Evolutionary conservation across 2,888 invertebrate genomes (phyloP), one percentile per base, ranked within the genome.

Genomic region (Embidobia sp.): DNA sequence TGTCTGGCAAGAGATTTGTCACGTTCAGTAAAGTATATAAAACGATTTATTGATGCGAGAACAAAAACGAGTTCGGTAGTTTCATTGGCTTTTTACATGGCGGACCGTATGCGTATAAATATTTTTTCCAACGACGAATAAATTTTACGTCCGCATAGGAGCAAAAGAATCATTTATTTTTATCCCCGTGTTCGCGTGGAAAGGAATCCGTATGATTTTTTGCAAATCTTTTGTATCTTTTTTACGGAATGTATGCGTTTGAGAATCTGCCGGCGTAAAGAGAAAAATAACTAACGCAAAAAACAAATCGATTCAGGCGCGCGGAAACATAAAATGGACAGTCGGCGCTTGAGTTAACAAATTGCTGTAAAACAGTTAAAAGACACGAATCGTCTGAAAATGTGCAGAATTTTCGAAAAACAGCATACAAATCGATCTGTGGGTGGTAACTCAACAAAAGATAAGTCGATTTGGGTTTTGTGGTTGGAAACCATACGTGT

Each of bases 401-500:
- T 10, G 11, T 3, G 8, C n/a, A n/a, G n/a, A 49, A 49, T 13
- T 63, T 63, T 37, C 5, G 35, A 2, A 19, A 37, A 55, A 46
- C 8, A 4, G 27, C 27, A 27, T 35, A 4, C 7, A 10, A 27
- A 63, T 55, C 44, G 55, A 72, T 72, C 40, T 31, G 15, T 11
- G 16, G 2, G 13, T 16, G 27, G 18, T 11, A 51, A 27, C 33
- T 46, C 46, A 37, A 63, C 72, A 46, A 63, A 63, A 63, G 72
- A 59, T 70, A 70, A 70, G 70, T 70, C 63, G 48, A 55, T 63
- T 72, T 61, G 44, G 55, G 33, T 73, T 64, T 73, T 49, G 73
- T 73, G 57, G 55, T 27, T 8, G 57, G 64, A 73, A 73, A 64
- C 73, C 72, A 49, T 64, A 73, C 40, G 46, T 64, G 57, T 64